Base-by-base conservation (phyloP, 1,140 invertebrate species). In the Drosophila orosa region DNA sequence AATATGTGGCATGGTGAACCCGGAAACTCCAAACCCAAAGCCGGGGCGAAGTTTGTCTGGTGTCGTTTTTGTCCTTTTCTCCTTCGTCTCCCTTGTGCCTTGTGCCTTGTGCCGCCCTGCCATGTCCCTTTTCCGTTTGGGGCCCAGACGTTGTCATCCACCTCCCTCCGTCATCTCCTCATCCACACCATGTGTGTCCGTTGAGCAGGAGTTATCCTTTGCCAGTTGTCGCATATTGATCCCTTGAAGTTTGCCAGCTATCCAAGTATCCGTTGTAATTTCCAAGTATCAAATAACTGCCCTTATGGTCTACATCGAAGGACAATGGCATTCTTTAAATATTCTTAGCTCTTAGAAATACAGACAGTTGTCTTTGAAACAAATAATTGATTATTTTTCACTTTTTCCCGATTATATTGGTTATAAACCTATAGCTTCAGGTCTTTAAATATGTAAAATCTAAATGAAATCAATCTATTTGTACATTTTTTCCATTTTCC, bases 1-100 rank as follows among this genome's bases (percentile, higher is more conserved):
- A 17, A 25, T 10, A 12, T 13, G 24, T 12, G 35, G 47, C 9
- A 45, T 31, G 48, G 39, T 55, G 62, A 67, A 67, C 62, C 66
- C 42, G 48, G 50, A 58, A 54, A 48, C 50, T 68, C 25, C 27
- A 68, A 68, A 39, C 40, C 63, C 8, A 57, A 57, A 57, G 65
- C 50, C 25, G 44, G 3, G 63, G 42, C 33, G 33, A 69, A 57
- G 50, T 71, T 71, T 58, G 68, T 58, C 66, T 72, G 66, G 66
- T 72, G 65, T 71, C 52, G 66, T 29, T 58, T 29, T 71, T 71
- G 57, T 72, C 50, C 68, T 58, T 37, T 22, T 9, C 29, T 10
- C 13, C 29, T 10, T 31, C 12, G 25, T 22, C 8, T n/a, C 7
- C 12, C 19, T 3, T n/a, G 44, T n/a, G n/a, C n/a, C n/a, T n/a